These are phyloP conservation scores for Aplochiton taeniatus DNA, from an alignment of 2,797 vertebrate species.

Conservation along the genomic window DNA sequence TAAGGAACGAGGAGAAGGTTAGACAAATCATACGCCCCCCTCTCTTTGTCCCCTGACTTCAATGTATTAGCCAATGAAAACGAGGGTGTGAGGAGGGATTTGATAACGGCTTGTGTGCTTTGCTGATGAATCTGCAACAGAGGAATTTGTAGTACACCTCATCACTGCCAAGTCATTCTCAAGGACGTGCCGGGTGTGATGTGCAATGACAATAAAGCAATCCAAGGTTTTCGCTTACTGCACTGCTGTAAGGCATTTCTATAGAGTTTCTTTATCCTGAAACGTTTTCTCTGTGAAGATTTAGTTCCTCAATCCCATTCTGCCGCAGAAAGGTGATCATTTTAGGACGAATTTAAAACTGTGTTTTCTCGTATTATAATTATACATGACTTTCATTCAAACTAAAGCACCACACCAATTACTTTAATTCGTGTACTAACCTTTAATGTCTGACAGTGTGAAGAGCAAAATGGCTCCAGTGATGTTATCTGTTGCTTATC, in stretches of 20 bases:
- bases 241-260: background rate
- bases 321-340: too few species aligned
- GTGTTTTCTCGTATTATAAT: too few species aligned
- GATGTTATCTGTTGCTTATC: too few species aligned
- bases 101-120: slow-evolving; percentile 33
- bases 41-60: slow-evolving; percentile 48
- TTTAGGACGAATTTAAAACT: too few species aligned
- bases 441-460: too few species aligned
- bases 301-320: too few species aligned
- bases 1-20: slow-evolving; percentile 39
- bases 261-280: background rate
- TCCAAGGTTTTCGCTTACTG: slow-evolving; percentile 10
- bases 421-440: too few species aligned
- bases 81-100: slow-evolving; percentile 24
- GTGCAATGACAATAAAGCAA: slow-evolving; percentile 13
- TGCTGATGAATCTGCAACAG: slow-evolving; percentile 36
- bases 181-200: background rate
- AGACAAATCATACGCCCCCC: slow-evolving; percentile 34
- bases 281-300: too few species aligned
- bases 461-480: too few species aligned
- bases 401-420: too few species aligned
- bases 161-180: slow-evolving; percentile 26
- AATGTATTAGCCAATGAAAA: slow-evolving; percentile 51
- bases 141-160: slow-evolving; percentile 13
- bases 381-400: too few species aligned